phyloP scores from a whole-genome alignment of 2,113 vertebrate genomes.

The Callithrix jacchus region DNA sequence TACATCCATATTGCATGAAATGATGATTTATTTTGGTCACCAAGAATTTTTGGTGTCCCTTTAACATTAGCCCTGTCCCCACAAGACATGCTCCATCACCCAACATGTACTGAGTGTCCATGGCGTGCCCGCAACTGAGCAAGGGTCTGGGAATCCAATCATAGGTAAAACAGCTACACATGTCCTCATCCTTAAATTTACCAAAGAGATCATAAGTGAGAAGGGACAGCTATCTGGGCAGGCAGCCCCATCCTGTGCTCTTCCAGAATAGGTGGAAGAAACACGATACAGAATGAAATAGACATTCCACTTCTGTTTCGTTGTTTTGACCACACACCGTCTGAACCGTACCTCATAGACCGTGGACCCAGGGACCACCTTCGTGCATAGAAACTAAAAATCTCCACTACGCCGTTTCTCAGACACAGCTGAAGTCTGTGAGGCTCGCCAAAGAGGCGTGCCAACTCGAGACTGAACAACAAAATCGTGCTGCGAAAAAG shows the following conservation, averaged over 20 bases:
- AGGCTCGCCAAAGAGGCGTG: not conserved
- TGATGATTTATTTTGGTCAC: not conserved
- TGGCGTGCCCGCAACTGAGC: rapidly evolving
- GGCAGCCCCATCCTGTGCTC: not conserved
- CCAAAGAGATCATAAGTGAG: not conserved
- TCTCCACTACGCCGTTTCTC: not conserved
- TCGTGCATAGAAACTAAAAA: not conserved
- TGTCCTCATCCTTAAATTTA: not conserved
- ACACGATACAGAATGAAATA: not conserved
- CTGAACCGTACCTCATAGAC: not conserved
- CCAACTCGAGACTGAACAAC: not conserved
- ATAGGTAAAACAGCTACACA: not conserved
- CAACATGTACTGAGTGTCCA: not conserved
- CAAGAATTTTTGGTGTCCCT: not conserved
- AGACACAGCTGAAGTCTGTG: not conserved
- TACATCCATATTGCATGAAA: not conserved
- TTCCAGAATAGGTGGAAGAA: not conserved
- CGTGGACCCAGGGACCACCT: too few relatives aligned
- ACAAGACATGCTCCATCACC: not conserved
- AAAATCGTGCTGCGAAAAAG: not conserved
- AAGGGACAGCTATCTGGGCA: not conserved
- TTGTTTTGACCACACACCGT: not conserved
- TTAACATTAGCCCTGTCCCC: not conserved
- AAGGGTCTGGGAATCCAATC: rapidly evolving
- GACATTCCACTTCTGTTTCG: not conserved